Percentiles rank a stretch among this genome's conserved stretches.
phyloP scores from a whole-genome alignment of 1,140 invertebrate species.

The Trichonephila clavata region DNA sequence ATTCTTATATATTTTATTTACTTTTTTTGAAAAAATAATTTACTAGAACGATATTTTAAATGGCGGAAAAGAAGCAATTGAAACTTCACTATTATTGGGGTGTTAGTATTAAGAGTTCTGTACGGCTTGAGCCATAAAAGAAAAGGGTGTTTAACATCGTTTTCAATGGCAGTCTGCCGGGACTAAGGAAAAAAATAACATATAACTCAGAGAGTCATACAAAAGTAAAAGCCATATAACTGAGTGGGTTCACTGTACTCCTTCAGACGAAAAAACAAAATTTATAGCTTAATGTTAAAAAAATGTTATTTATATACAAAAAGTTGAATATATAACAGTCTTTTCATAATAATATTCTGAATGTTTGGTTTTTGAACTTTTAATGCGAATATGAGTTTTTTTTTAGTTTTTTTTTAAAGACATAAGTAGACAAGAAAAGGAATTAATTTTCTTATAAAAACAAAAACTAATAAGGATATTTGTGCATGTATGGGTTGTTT shows the following conservation, averaged over 20 bases:
- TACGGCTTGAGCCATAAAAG: neutral
- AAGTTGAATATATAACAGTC: neutral
- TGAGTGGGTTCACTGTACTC: constrained; percentile 10
- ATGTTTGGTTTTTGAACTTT: no score
- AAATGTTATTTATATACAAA: constrained; percentile 5
- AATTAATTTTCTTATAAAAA: no score
- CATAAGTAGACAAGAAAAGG: no score
- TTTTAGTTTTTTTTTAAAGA: no score
- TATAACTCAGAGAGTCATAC: neutral
- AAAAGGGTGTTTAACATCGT: neutral
- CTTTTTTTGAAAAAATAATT: no score
- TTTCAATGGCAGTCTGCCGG: constrained; percentile 29
- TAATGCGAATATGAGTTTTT: no score
- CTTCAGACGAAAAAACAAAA: neutral
- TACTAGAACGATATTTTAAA: no score
- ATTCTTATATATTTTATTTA: no score
- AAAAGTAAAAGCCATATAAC: constrained; percentile 13
- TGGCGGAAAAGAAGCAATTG: neutral
- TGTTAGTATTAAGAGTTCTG: constrained; percentile 10
- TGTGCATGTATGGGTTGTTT: no score
- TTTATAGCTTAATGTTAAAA: neutral
- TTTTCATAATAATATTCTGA: neutral
- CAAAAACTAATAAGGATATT: no score
- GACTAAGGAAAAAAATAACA: neutral
- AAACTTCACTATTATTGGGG: neutral